These are phyloP conservation scores for Palloptera scutellata DNA, from an alignment of 2,888 invertebrate genomes.

Conservation along the genomic window DNA sequence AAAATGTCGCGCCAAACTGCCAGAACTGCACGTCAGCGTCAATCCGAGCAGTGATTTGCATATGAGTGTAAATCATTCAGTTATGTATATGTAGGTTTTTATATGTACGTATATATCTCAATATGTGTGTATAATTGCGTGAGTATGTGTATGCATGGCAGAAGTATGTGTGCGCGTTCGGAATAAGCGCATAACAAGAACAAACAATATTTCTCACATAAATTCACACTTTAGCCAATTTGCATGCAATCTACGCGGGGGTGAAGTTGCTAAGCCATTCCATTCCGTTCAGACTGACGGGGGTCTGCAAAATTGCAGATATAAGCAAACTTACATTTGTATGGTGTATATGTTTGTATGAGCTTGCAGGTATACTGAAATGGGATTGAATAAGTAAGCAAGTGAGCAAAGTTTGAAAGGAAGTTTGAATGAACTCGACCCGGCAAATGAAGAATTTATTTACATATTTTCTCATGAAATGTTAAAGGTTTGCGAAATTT, in stretches of 20 bases:
- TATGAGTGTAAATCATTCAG: constrained; percentile 59
- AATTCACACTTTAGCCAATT: constrained; percentile 63
- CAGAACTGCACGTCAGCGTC: too few species aligned
- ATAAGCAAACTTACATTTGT: neutral
- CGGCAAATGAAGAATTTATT: too few species aligned
- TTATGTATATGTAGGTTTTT: constrained; percentile 20
- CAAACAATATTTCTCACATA: constrained; percentile 64
- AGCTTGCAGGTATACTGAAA: neutral
- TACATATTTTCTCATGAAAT: too few species aligned
- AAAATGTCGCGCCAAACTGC: too few species aligned
- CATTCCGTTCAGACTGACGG: neutral
- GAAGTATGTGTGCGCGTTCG: neutral
- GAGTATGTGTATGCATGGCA: constrained; percentile 29
- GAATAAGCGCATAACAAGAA: constrained; percentile 53
- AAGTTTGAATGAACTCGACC: too few species aligned
- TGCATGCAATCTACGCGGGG: constrained; percentile 58
- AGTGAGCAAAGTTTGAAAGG: too few species aligned
- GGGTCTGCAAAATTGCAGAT: neutral
- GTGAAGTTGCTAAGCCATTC: constrained; percentile 37
- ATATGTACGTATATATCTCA: constrained; percentile 9
- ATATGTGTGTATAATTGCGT: constrained; percentile 23
- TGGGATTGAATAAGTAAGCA: too few species aligned
- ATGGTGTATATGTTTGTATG: constrained; percentile 4
- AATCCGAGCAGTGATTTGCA: constrained; percentile 52
- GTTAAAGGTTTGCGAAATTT: too few species aligned